phyloP scores from a whole-genome alignment of 2,113 vertebrate genomes.

The Lophotis ruficrista region DNA sequence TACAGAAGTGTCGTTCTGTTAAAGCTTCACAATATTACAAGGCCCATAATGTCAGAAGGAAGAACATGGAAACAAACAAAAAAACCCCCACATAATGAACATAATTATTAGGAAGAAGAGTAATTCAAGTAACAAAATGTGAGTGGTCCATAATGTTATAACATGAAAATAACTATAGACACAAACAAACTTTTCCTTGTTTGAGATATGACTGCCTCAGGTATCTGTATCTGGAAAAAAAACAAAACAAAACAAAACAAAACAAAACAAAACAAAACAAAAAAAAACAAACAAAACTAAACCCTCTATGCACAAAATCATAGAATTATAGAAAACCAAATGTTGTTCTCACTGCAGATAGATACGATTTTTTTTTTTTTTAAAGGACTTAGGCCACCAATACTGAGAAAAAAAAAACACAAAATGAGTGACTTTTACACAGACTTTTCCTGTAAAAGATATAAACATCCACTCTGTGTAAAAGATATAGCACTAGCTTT shows the following conservation, averaged over 20 bases:
- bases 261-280: neutral
- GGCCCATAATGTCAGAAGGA: neutral
- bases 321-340: no score
- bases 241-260: neutral
- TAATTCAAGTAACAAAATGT: neutral
- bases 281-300: neutral
- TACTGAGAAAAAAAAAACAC: rapidly evolving
- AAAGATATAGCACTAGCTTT: neutral
- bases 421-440: neutral
- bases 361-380: neutral
- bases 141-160: neutral
- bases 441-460: neutral
- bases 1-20: neutral
- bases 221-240: neutral
- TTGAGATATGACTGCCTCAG: neutral
- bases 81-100: neutral
- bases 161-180: neutral
- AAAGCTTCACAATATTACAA: neutral
- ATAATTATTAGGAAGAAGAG: neutral
- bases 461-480: neutral
- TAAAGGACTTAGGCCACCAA: neutral
- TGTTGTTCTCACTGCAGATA: neutral
- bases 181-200: neutral
- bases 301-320: neutral
- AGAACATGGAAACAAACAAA: neutral